phyloP scores from a whole-genome alignment of 2,797 vertebrate genomes.

The Poeciliopsis infans region DNA sequence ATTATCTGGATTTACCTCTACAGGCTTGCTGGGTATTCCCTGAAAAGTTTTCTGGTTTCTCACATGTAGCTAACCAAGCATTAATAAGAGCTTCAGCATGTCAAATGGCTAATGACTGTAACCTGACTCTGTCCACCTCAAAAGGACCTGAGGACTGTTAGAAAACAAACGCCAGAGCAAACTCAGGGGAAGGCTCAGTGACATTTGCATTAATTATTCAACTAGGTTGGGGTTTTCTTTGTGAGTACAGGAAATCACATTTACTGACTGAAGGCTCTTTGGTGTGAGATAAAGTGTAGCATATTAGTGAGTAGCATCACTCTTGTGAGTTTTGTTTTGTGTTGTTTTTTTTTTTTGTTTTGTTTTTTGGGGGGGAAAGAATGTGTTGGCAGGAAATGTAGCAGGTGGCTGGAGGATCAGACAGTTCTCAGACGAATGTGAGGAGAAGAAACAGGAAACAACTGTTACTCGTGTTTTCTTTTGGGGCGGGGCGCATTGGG shows the following conservation, averaged over 20 bases:
- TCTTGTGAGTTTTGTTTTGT: not conserved
- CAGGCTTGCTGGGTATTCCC: not conserved
- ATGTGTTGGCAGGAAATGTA: constrained; percentile 36
- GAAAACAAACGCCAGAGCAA: constrained; percentile 47
- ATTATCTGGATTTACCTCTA: not conserved
- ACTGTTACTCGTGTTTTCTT: constrained; percentile 30
- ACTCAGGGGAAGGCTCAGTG: constrained; percentile 59
- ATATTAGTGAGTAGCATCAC: constrained; percentile 12
- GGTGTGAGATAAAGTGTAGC: constrained; percentile 15
- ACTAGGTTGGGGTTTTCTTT: not conserved
- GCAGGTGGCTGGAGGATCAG: constrained; percentile 48
- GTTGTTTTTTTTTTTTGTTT: not conserved
- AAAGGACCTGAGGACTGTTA: constrained; percentile 68
- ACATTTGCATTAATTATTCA: constrained; percentile 19
- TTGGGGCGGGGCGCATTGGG: constrained; percentile 21
- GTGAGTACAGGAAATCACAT: constrained; percentile 16
- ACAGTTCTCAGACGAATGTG: constrained; percentile 23
- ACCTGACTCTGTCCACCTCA: constrained; percentile 51
- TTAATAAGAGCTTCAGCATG: constrained; percentile 7
- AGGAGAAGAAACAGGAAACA: constrained; percentile 31
- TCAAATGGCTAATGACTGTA: constrained; percentile 21
- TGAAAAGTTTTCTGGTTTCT: not conserved
- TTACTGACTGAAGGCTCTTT: constrained; percentile 4
- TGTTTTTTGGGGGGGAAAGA: constrained; percentile 14
- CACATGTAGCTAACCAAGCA: not conserved